Evolutionary conservation across 2,113 vertebrate species (phyloP), one percentile per base, ranked within the genome.

Genomic region (Hystrix cristata): DNA sequence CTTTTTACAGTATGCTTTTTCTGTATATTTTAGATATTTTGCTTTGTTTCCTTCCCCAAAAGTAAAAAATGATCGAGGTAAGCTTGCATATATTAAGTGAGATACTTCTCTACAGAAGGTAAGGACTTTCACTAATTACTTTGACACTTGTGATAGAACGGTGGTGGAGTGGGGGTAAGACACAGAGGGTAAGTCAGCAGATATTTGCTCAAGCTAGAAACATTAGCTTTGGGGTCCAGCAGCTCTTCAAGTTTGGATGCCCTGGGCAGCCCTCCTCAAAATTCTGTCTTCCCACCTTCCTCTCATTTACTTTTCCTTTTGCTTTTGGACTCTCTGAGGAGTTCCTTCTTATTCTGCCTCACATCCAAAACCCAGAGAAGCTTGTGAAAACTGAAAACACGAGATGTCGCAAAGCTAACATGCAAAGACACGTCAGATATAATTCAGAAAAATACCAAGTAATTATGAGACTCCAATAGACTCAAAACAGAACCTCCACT

Each of bases 231-330:
- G 48, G 51, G 15, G 85, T 34, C 7, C 57, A 88, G 38, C 7
- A 76, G 2, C 3, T 85, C 9, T 87, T 95, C 51, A 79, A n/a
- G n/a, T 51, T 1, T 72, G 29, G 1, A 38, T 76, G 48, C 48
- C n/a, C 25, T 71, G 53, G 21, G 27, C 38, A 38, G 38, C 64
- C 43, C 16, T 65, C 8, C 60, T 94, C 5, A 2, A 69, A 65
- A 65, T 87, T 87, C 90, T 31, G 25, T 29, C 55, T 43, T 38
- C n/a, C 6, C 27, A 18, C 5, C 1, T 60, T 51, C 69, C n/a
- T 57, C 38, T 87, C 31, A 5, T 4, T 91, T 64, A 21, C 72
- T 82, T 94, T 80, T n/a, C 19, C 72, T 97, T 74, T 93, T 11
- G 55, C 6, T 93, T 95, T 51, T 59, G 23, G 55, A 86, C 48